Evolutionary conservation across 2,888 invertebrate species (phyloP).

Genomic region (Enchytraeus crypticus): DNA sequence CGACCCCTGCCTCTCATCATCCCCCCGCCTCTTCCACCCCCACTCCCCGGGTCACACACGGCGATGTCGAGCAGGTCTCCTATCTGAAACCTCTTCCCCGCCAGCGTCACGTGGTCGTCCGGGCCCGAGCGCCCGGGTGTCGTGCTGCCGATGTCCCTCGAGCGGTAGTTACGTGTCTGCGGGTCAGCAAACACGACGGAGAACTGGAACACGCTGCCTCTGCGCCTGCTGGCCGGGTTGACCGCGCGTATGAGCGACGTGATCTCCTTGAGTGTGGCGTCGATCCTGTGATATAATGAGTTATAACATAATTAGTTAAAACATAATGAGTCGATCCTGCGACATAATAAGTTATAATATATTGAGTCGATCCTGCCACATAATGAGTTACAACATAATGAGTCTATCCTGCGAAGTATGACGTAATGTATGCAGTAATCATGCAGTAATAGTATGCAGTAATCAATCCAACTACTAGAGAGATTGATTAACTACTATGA

Average conservation of each 20-base stretch:
- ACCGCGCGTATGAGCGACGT: slow-evolving; percentile 93
- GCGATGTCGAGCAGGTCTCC: slow-evolving; percentile 96
- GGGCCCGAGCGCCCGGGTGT: slow-evolving; percentile 81
- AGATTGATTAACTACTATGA: too few species aligned
- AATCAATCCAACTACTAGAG: too few species aligned
- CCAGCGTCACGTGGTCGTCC: slow-evolving; percentile 85
- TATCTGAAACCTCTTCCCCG: slow-evolving; percentile 67
- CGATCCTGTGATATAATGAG: slow-evolving; percentile 46
- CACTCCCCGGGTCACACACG: slow-evolving; percentile 52
- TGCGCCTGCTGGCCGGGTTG: slow-evolving; percentile 80
- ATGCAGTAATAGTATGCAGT: too few species aligned
- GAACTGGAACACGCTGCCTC: slow-evolving; percentile 94
- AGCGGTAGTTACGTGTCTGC: slow-evolving; percentile 53
- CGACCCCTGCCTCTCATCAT: slow-evolving; percentile 5
- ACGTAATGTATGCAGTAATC: too few species aligned
- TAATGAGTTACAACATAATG: neutral
- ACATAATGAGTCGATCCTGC: neutral
- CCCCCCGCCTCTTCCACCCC: neutral
- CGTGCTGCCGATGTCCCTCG: slow-evolving; percentile 88
- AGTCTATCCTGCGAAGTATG: too few species aligned
- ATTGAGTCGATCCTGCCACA: neutral
- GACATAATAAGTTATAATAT: neutral
- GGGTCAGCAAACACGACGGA: slow-evolving; percentile 58
- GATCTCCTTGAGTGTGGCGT: slow-evolving; percentile 91
- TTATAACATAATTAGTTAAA: too few species aligned